These are phyloP conservation scores for Neelides folsomi DNA, from an alignment of 2,888 invertebrate genomes.

Conservation along the genomic window DNA sequence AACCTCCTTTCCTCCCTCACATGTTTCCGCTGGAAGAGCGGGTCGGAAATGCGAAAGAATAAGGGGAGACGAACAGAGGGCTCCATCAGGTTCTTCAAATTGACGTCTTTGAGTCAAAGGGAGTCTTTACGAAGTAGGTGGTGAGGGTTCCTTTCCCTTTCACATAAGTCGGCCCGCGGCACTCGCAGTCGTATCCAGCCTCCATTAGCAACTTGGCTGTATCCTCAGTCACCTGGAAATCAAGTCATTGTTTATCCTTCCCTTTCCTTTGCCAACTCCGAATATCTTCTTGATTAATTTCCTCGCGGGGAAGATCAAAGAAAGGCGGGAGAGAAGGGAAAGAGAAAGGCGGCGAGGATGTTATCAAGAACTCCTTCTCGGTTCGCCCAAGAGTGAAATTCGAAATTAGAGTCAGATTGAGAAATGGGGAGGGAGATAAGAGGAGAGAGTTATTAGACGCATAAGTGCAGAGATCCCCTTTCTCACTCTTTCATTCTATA, in stretches of 20 bases:
- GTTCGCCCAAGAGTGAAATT: too few species aligned
- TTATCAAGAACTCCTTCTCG: too few species aligned
- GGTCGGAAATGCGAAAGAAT: too few species aligned
- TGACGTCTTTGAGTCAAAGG: constrained; percentile 44
- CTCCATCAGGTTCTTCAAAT: constrained; percentile 6
- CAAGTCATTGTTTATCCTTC: neutral
- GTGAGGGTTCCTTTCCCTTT: constrained; percentile 87
- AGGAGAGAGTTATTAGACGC: too few species aligned
- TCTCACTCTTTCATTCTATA: too few species aligned
- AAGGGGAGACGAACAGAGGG: too few species aligned
- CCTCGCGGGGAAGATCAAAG: constrained; percentile 2
- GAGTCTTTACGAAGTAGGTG: constrained; percentile 83
- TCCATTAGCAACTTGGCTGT: constrained; percentile 69
- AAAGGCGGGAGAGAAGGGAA: constrained; percentile 1
- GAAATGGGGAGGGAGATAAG: too few species aligned
- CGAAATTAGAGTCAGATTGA: too few species aligned
- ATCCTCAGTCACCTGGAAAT: constrained; percentile 57
- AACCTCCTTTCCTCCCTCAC: too few species aligned
- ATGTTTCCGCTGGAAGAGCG: too few species aligned
- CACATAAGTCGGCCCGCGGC: constrained; percentile 80
- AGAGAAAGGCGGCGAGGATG: constrained; percentile 4
- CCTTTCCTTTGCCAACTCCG: constrained; percentile 3
- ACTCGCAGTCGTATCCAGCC: constrained; percentile 75
- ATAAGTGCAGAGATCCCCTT: too few species aligned
- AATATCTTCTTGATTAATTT: constrained; percentile 3